These are phyloP conservation scores for Acipenser oxyrinchus DNA, from an alignment of 2,797 vertebrate species.

Conservation along the genomic window DNA sequence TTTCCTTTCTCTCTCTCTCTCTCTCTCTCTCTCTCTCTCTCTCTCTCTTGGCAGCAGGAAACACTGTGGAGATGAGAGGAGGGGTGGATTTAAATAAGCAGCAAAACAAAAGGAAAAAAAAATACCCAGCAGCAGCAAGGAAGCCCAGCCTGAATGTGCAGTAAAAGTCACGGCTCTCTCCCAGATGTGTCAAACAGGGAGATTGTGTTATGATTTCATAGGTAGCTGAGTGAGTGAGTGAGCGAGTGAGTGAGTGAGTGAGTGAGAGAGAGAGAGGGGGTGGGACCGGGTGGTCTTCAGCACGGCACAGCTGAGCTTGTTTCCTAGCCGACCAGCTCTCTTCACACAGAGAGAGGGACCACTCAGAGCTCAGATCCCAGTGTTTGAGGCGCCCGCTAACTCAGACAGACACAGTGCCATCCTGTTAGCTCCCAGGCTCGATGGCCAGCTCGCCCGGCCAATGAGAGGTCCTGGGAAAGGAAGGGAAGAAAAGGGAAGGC, in stretches of 20 bases:
- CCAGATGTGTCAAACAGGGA: not conserved
- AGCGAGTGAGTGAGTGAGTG: slow-evolving; percentile 14
- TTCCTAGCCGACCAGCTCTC: not conserved
- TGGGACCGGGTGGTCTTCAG: slow-evolving; percentile 8
- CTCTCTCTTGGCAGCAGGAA: slow-evolving; percentile 15
- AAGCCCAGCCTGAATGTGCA: not conserved
- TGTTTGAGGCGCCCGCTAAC: slow-evolving; percentile 13
- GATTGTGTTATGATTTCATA: slow-evolving; percentile 36
- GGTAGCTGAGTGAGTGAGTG: slow-evolving; percentile 31
- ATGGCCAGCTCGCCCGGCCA: not conserved
- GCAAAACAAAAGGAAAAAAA: too few species aligned
- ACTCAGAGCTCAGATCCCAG: not conserved
- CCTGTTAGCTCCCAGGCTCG: slow-evolving; percentile 4
- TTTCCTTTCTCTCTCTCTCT: not conserved
- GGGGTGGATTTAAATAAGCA: not conserved
- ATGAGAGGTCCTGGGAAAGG: not conserved
- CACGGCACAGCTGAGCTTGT: not conserved
- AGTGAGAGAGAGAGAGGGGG: slow-evolving; percentile 27
- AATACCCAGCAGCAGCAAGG: not conserved
- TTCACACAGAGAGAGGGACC: slow-evolving; percentile 1
- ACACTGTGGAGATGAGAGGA: slow-evolving; percentile 8
- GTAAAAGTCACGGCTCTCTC: not conserved
- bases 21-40: not conserved
- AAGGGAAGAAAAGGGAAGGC: not conserved
- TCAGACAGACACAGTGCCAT: not conserved